phyloP scores from a whole-genome alignment of 2,797 vertebrate species.

The Centroberyx gerrardi region DNA sequence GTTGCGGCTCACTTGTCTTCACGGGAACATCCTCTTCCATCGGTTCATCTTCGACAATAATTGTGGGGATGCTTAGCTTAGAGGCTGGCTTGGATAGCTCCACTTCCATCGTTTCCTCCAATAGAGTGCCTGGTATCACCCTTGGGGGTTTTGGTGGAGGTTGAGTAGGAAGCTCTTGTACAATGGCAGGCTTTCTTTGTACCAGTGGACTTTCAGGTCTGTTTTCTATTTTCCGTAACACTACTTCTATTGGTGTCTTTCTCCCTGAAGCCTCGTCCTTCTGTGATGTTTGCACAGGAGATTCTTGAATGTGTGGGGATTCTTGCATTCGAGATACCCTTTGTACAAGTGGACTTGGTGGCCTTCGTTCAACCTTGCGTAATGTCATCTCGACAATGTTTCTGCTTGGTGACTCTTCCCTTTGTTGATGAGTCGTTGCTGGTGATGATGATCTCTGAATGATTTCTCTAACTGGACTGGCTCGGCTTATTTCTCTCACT shows the following conservation, averaged over 20 bases:
- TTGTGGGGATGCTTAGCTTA: slow-evolving; percentile 81
- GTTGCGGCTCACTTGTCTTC: slow-evolving; percentile 63
- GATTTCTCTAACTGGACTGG: slow-evolving; percentile 80
- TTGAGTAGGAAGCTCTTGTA: slow-evolving; percentile 70
- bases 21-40: slow-evolving; percentile 70
- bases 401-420: slow-evolving; percentile 73
- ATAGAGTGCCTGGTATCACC: slow-evolving; percentile 49
- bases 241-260: slow-evolving; percentile 79
- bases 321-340: slow-evolving; percentile 82
- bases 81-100: slow-evolving; percentile 58
- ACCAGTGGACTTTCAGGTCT: slow-evolving; percentile 86
- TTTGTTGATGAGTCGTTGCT: slow-evolving; percentile 71
- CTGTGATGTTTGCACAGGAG: slow-evolving; percentile 50
- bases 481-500: slow-evolving; percentile 72
- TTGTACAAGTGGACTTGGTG: slow-evolving; percentile 85
- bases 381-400: slow-evolving; percentile 79
- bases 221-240: slow-evolving; percentile 81
- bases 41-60: slow-evolving; percentile 85
- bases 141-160: slow-evolving; percentile 69
- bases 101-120: slow-evolving; percentile 85
- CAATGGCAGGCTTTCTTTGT: slow-evolving; percentile 67
- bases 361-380: slow-evolving; percentile 83
- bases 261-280: slow-evolving; percentile 71
- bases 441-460: slow-evolving; percentile 80
- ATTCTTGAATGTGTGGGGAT: slow-evolving; percentile 62